phyloP scores from a whole-genome alignment of 2,113 vertebrate species.

The Toxotes jaculatrix region DNA sequence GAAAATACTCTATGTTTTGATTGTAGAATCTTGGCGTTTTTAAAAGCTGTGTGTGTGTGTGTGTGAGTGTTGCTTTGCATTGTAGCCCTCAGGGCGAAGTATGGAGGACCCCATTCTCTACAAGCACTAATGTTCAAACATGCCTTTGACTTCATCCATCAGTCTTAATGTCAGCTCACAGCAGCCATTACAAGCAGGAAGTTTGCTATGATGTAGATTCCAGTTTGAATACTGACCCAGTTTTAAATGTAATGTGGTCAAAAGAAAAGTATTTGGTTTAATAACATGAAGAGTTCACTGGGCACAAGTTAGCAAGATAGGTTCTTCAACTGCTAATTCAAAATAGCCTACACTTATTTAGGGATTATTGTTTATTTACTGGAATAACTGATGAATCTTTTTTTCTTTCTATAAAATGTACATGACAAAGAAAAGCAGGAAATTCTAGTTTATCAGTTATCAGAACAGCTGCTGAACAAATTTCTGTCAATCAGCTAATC shows the following conservation, averaged over 20 bases:
- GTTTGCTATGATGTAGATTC: slow-evolving; percentile 7
- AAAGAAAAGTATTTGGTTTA: background rate
- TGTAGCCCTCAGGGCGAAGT: slow-evolving; percentile 31
- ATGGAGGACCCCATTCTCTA: slow-evolving; percentile 23
- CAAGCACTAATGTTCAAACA: slow-evolving; percentile 40
- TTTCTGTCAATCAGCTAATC: background rate
- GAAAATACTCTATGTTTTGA: slow-evolving; percentile 37
- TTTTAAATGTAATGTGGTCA: background rate
- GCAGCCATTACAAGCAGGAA: slow-evolving; percentile 3
- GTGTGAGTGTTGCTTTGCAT: slow-evolving; percentile 32
- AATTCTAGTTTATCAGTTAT: background rate
- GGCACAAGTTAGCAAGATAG: background rate
- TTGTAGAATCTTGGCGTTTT: slow-evolving; percentile 54
- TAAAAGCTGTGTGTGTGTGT: slow-evolving; percentile 10
- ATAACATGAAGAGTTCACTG: background rate
- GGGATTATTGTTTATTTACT: background rate
- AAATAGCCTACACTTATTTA: background rate
- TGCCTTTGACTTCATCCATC: slow-evolving; percentile 41
- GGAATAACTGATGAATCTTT: background rate
- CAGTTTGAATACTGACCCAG: background rate
- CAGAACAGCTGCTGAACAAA: background rate
- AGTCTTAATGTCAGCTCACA: slow-evolving; percentile 8
- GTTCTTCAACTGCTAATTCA: background rate
- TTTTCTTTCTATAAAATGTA: background rate
- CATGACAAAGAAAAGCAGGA: no score